Base-by-base conservation (phyloP, 2,113 vertebrate species). In the Zosterops borbonicus region DNA sequence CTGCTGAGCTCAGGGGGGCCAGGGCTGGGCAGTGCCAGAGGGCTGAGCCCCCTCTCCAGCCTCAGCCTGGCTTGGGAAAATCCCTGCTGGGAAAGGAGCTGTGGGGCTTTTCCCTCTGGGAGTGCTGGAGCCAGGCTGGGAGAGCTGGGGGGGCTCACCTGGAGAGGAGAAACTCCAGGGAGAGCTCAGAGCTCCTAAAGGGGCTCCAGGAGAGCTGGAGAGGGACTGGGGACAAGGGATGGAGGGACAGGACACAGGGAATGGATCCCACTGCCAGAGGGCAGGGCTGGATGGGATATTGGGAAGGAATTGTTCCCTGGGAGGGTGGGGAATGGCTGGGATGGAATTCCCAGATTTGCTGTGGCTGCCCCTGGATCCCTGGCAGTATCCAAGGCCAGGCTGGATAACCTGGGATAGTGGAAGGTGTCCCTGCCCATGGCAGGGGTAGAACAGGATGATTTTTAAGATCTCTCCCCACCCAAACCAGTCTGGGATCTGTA, bases 251-350 rank as follows among this genome's bases (percentile, higher is more conserved):
- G 4, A 49, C n/a, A 2, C 49, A 41, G 58, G 75, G 49, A 71
- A 71, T 59, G 71, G 24, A 10, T 58, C 14, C 2, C 14, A n/a
- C 0, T 49, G 79, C 4, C 28, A 56, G n/a, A 58, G 35, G 49
- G 12, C 6, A 35, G 52, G 4, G 3, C 0, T 31, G 6, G 53
- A 4, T 77, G 64, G 39, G 39, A 78, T 0, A 2, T 11, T 46
- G 75, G 67, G 58, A 4, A 65, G 42, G 12, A 19, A 74, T 69
- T 47, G 3, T 11, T 55, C 8, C 21, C 37, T 73, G 31, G 0
- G 2, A 63, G 56, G 20, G 33, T 33, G 37, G 6, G 12, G 0
- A 47, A 18, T 14, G 0, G 0, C 60, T 75, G 83, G 60, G 0
- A 6, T 5, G 1, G 56, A 9, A 6, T 83, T 5, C 46, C 64